phyloP scores from a whole-genome alignment of 2,797 vertebrate species.

The Takifugu rubripes region DNA sequence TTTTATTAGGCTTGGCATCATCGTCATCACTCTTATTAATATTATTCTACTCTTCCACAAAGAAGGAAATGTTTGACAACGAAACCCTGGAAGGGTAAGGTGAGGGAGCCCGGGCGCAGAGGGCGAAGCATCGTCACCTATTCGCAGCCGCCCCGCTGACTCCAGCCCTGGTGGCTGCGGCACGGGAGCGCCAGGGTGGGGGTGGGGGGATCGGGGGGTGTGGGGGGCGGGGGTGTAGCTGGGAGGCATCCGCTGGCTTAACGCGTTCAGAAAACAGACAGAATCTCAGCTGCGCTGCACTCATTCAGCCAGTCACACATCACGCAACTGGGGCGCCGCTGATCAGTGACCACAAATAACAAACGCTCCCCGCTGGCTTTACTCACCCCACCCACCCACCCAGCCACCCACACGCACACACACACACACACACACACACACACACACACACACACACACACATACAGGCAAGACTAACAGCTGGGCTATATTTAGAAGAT shows the following conservation, averaged over 20 bases:
- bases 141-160: not conserved
- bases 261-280: constrained; percentile 23
- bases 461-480: constrained; percentile 28
- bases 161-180: not conserved
- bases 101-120: constrained; percentile 38
- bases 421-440: too few relatives aligned
- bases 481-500: constrained; percentile 49
- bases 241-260: constrained; percentile 38
- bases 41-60: constrained; percentile 69
- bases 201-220: constrained; percentile 1
- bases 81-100: constrained; percentile 52
- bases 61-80: constrained; percentile 63
- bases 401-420: too few relatives aligned
- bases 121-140: not conserved
- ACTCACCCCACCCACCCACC: not conserved
- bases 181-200: constrained; percentile 27
- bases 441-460: too few relatives aligned
- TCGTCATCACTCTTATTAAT: constrained; percentile 75
- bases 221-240: constrained; percentile 6
- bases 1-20: constrained; percentile 78
- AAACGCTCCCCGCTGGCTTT: constrained; percentile 29
- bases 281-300: constrained; percentile 35
- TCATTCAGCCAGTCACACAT: constrained; percentile 31
- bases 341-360: constrained; percentile 56
- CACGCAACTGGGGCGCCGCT: constrained; percentile 30